phyloP scores from a whole-genome alignment of 23 tunicate genomes.

The Styela clava region DNA sequence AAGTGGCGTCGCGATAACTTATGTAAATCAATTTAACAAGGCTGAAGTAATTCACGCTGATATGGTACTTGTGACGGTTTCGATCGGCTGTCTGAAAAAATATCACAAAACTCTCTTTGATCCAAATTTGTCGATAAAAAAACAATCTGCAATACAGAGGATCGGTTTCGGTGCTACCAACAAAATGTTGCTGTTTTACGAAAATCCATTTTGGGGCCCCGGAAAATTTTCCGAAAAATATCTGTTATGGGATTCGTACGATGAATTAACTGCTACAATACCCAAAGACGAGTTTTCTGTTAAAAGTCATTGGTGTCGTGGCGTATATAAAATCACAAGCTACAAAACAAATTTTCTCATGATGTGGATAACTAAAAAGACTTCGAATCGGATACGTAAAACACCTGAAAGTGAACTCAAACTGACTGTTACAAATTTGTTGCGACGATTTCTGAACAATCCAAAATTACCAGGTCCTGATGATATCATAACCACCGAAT shows the following conservation, averaged over 20 bases:
- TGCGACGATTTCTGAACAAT: background rate
- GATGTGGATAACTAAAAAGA: background rate
- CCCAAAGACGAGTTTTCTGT: background rate
- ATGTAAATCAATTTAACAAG: background rate
- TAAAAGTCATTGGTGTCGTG: background rate
- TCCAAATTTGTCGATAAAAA: slow-evolving; percentile 30
- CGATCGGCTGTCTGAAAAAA: slow-evolving; percentile 37
- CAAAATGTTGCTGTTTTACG: slow-evolving; percentile 42
- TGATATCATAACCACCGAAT: slow-evolving; percentile 10
- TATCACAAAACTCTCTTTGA: slow-evolving; percentile 11
- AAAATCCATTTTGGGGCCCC: slow-evolving; percentile 34
- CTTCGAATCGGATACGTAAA: background rate
- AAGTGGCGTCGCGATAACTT: background rate
- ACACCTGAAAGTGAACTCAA: background rate
- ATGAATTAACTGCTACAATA: too few relatives aligned
- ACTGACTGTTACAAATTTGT: background rate
- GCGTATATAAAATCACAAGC: background rate
- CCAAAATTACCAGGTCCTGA: slow-evolving; percentile 2
- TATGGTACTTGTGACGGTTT: slow-evolving; percentile 48
- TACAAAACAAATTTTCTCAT: background rate
- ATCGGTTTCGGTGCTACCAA: slow-evolving; percentile 29
- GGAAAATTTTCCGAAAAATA: background rate
- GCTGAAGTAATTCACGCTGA: slow-evolving; percentile 37
- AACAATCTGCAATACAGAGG: slow-evolving; percentile 20
- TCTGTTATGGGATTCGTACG: background rate